Conservation (phyloP, 2,113 vertebrate species). For the Laticauda colubrina region DNA sequence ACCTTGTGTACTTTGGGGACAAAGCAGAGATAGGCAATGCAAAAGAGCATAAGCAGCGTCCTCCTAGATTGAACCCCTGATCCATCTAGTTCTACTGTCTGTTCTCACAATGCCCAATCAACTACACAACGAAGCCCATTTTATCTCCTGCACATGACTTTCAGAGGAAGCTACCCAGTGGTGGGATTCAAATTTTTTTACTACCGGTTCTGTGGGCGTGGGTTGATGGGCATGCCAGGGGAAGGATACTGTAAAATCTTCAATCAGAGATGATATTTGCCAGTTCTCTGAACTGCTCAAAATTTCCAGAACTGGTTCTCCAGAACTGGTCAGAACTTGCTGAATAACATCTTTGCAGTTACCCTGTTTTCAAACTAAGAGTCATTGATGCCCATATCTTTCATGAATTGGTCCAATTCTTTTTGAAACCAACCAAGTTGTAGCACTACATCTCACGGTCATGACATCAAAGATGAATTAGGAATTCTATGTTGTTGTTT, state of each 20-base stretch:
- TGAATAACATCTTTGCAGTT: too few species aligned
- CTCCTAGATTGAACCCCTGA: neutral
- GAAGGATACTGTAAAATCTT: too few species aligned
- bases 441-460: neutral
- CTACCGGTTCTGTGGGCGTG: too few species aligned
- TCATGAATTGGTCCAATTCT: neutral
- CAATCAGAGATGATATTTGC: too few species aligned
- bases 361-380: neutral
- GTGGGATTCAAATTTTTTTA: too few species aligned
- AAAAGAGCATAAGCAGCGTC: neutral
- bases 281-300: too few species aligned
- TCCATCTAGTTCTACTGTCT: neutral
- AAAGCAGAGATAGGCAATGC: neutral
- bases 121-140: neutral
- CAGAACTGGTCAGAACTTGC: too few species aligned
- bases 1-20: neutral
- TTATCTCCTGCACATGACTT: neutral
- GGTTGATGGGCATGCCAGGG: too few species aligned
- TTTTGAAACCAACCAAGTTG: neutral
- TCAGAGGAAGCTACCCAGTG: neutral
- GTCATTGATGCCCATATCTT: neutral
- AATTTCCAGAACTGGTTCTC: too few species aligned
- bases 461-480: neutral
- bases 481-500: neutral
- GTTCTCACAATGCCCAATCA: neutral